Base-by-base conservation (phyloP, 2,888 invertebrate species). In the Philopedon plagiatum region DNA sequence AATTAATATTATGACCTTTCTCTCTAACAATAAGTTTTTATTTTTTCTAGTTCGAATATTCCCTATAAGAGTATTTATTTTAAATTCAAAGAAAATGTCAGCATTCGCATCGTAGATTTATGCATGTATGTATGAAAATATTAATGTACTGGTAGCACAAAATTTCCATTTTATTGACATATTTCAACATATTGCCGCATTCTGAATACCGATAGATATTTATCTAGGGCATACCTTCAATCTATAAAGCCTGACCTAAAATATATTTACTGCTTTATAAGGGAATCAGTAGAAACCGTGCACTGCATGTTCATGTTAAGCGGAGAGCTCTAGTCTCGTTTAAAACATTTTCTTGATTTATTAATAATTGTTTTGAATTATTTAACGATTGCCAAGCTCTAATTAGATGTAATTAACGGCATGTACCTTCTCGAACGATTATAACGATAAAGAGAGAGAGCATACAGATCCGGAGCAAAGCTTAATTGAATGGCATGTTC, bases 401-500 rank as follows among this genome's bases (percentile, higher is more conserved):
- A 76, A 78, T 77, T 78, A 76, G 69, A 62, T 26, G 69, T 75
- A 78, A 77, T 78, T 77, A 77, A 76, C 75, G 75, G 73, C 73
- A 71, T 72, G 62, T 73, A 72, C 71, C 56, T 65, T 41, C 51
- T 49, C 66, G 57, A 72, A 74, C 70, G 62, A 66, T 60, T 60
- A 51, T 61, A 60, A 67, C 39, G 49, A 67, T 29, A 51, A 61
- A 54, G 61, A 32, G 9, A 29, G n/a, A 46, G 66, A 39, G 32
- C 46, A 49, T 49, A 46, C 62, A 29, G 56, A 66, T 66, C 67
- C 61, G 67, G 58, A 23, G 66, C 46, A 66, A 66, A 61, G 60
- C 60, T 77, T 78, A 78, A 78, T 78, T 78, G 77, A 78, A 78
- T 71, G 76, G 76, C 77, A 76, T 77, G 78, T 77, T 78, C 74